Evolutionary conservation across 2,888 invertebrate species (phyloP).

Genomic region (Clostera curtula): DNA sequence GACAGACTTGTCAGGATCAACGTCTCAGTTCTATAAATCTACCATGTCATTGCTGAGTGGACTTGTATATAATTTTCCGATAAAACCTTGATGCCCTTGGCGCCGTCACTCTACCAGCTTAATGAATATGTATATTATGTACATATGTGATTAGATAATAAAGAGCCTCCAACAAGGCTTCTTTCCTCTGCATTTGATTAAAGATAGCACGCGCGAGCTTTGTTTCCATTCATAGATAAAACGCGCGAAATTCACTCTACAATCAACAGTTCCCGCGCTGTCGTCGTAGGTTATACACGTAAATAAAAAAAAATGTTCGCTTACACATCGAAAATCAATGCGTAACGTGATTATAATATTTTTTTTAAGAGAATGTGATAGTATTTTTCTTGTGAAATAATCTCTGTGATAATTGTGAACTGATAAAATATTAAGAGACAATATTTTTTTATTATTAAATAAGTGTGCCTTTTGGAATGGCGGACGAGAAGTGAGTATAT

Average conservation of each 20-base stretch:
- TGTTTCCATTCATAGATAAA: slow-evolving; percentile 13
- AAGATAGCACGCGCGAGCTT: slow-evolving; percentile 11
- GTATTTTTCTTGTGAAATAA: slow-evolving; percentile 14
- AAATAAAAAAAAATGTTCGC: slow-evolving; percentile 12
- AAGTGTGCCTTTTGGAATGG: slow-evolving; percentile 33
- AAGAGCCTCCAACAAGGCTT: slow-evolving; percentile 7
- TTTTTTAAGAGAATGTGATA: slow-evolving; percentile 21
- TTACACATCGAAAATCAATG: slow-evolving; percentile 11
- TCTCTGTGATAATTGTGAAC: slow-evolving; percentile 48
- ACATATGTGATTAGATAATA: too few relatives aligned
- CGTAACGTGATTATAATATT: slow-evolving; percentile 14
- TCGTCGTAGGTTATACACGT: slow-evolving; percentile 10
- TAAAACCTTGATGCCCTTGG: too few relatives aligned
- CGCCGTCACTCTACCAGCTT: too few relatives aligned
- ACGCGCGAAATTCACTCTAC: slow-evolving; percentile 8
- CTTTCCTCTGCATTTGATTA: slow-evolving; percentile 10
- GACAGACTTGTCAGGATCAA: too few relatives aligned
- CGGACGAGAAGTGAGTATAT: slow-evolving; percentile 52
- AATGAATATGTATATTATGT: too few relatives aligned
- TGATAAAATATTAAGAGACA: too few relatives aligned
- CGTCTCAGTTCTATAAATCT: too few relatives aligned
- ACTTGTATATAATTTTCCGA: too few relatives aligned
- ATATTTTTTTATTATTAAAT: slow-evolving; percentile 18
- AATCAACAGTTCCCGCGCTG: slow-evolving; percentile 21
- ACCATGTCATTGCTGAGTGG: too few relatives aligned